Conservation (phyloP, 2,888 invertebrate species). For the Bellardia pandia region DNA sequence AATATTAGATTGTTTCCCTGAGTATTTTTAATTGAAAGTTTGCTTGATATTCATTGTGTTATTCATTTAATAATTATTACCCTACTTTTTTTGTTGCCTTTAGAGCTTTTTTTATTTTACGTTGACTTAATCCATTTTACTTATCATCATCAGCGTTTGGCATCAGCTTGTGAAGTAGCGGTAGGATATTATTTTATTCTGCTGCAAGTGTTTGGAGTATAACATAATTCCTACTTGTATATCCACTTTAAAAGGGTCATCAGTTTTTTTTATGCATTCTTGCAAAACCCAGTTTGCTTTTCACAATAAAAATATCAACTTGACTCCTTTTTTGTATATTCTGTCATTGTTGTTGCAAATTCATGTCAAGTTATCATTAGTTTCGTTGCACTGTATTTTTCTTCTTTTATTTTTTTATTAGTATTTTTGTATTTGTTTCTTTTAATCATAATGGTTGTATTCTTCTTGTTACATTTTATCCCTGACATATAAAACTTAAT, state of each 20-base stretch:
- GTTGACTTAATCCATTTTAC: slow-evolving; percentile 46
- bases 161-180: background rate
- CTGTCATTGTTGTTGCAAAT: slow-evolving; percentile 45
- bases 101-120: background rate
- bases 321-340: slow-evolving; percentile 28
- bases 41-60: background rate
- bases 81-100: slow-evolving; percentile 11
- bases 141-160: background rate
- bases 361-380: slow-evolving; percentile 67
- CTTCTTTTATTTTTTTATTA: background rate
- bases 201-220: background rate
- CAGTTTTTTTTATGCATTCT: background rate
- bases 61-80: slow-evolving; percentile 37
- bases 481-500: slow-evolving; percentile 51
- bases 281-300: slow-evolving; percentile 1
- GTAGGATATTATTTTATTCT: slow-evolving; percentile 28
- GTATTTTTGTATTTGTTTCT: background rate
- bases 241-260: slow-evolving; percentile 41
- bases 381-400: slow-evolving; percentile 35
- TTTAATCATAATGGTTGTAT: slow-evolving; percentile 42
- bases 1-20: background rate
- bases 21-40: slow-evolving; percentile 42
- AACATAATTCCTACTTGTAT: slow-evolving; percentile 18
- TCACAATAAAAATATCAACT: slow-evolving; percentile 38
- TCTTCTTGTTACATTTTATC: slow-evolving; percentile 53